Percentiles rank a stretch among this genome's conserved stretches.
Evolutionary conservation across 2,797 vertebrate genomes (phyloP).

Genomic region (Glossophaga mutica): DNA sequence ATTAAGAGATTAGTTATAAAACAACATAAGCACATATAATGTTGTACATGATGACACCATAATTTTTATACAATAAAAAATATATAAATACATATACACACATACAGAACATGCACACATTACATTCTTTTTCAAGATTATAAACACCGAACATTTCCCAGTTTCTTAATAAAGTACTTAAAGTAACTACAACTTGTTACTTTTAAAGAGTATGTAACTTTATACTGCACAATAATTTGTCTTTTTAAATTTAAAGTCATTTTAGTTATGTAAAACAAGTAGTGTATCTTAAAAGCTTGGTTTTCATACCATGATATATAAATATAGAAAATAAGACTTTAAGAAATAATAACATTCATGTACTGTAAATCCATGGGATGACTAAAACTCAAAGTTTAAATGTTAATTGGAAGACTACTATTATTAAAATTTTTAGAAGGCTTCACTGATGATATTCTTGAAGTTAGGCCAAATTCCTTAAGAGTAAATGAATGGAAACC

Average conservation of each 20-base stretch:
- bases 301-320: conserved; percentile 21
- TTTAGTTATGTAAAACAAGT: conserved; percentile 51
- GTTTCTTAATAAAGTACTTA: conserved; percentile 58
- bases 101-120: conserved; percentile 39
- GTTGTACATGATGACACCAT: conserved; percentile 32
- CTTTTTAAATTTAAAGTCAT: conserved; percentile 52
- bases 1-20: conserved; percentile 57
- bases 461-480: conserved; percentile 57
- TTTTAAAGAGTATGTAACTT: conserved; percentile 40
- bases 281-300: conserved; percentile 68
- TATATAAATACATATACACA: conserved; percentile 49
- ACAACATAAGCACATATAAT: conserved; percentile 40
- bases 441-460: conserved; percentile 47
- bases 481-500: conserved; percentile 63
- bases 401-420: conserved; percentile 42
- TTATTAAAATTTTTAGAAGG: conserved; percentile 50
- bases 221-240: conserved; percentile 51
- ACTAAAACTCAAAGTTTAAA: conserved; percentile 63
- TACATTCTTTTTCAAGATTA: conserved; percentile 56
- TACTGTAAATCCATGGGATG: conserved; percentile 74
- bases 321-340: conserved; percentile 60
- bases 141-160: conserved; percentile 69
- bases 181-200: conserved; percentile 31
- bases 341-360: conserved; percentile 65
- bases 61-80: conserved; percentile 60